Conservation (phyloP, 2,888 invertebrate genomes). For the Prosapia bicincta region DNA sequence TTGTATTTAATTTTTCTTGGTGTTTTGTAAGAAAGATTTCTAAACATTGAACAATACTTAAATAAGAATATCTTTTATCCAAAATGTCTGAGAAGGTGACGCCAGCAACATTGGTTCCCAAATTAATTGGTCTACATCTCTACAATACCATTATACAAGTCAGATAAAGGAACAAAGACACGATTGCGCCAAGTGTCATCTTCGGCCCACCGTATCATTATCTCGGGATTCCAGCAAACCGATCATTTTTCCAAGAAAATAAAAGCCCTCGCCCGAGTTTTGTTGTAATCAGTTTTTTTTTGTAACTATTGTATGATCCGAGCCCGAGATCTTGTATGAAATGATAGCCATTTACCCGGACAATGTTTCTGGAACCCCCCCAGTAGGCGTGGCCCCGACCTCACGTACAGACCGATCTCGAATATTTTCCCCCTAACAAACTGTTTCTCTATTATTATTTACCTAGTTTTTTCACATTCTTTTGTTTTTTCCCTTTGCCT, state of each 20-base stretch:
- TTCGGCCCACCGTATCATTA: background rate
- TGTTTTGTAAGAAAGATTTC: too few relatives aligned
- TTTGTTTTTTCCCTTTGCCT: background rate
- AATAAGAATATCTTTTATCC: too few relatives aligned
- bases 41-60: too few relatives aligned
- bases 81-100: too few relatives aligned
- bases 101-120: too few relatives aligned
- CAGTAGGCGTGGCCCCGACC: conserved; percentile 4
- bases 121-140: too few relatives aligned
- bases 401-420: background rate
- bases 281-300: conserved; percentile 24
- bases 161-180: background rate
- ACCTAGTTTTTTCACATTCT: background rate
- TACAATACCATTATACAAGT: background rate
- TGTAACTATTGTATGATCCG: conserved; percentile 16
- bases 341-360: conserved; percentile 19
- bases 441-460: background rate
- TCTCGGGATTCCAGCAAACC: background rate
- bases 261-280: background rate
- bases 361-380: background rate
- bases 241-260: background rate
- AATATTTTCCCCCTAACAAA: background rate
- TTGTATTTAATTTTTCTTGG: too few relatives aligned
- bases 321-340: conserved; percentile 14
- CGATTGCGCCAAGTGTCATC: background rate